phyloP scores from a whole-genome alignment of 2,113 vertebrate species.

The Lethenteron camtschaticum region DNA sequence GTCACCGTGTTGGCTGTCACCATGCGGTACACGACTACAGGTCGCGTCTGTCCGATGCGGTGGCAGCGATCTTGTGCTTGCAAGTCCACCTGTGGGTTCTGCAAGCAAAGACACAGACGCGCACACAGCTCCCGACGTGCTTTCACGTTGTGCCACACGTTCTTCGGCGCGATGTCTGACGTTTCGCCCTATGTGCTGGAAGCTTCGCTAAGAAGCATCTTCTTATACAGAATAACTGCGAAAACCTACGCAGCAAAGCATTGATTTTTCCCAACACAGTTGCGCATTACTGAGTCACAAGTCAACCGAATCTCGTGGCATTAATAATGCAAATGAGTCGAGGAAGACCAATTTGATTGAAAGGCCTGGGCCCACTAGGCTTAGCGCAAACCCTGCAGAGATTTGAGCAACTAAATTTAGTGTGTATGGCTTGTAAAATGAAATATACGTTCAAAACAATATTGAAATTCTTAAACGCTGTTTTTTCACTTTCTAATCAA shows the following conservation, averaged over 20 bases:
- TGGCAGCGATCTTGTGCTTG: conserved; percentile 96
- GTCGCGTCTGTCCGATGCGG: conserved; percentile 90
- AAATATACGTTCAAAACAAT: too few species aligned
- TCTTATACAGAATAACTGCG: background rate
- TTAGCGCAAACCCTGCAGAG: too few species aligned
- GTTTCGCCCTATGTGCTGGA: background rate
- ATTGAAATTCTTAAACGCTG: too few species aligned
- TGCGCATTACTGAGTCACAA: background rate
- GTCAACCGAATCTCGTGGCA: background rate
- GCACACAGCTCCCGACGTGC: background rate
- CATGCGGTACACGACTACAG: conserved; percentile 88
- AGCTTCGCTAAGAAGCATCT: background rate
- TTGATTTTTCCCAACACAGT: background rate
- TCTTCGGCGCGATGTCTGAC: too few species aligned
- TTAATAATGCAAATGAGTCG: too few species aligned
- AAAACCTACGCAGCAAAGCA: background rate
- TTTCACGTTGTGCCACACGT: too few species aligned
- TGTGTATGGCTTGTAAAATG: too few species aligned
- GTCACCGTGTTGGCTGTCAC: conserved; percentile 88
- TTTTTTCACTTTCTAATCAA: too few species aligned
- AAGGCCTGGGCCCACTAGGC: too few species aligned
- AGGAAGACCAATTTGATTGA: too few species aligned
- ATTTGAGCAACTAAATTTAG: too few species aligned
- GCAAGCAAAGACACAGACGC: background rate
- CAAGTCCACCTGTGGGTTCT: conserved; percentile 11